Conservation (phyloP, 2,797 vertebrate species). For the Catharus ustulatus region DNA sequence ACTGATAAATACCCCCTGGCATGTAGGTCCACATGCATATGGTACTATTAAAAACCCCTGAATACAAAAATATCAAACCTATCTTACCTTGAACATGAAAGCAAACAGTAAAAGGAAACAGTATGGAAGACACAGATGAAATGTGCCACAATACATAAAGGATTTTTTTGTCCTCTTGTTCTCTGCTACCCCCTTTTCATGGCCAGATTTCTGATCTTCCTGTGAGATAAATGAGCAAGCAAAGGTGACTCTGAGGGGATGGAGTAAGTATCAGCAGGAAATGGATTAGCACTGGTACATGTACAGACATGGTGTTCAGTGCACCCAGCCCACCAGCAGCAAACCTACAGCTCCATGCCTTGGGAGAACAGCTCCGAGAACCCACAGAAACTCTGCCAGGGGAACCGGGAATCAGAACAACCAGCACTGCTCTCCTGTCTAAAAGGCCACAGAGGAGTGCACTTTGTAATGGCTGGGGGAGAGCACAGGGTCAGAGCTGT, state of each 20-base stretch:
- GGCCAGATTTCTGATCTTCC: background rate
- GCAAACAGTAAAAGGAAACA: background rate
- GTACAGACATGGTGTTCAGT: background rate
- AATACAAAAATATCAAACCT: background rate
- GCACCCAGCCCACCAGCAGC: background rate
- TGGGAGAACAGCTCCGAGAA: background rate
- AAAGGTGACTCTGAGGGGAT: background rate
- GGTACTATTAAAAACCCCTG: background rate
- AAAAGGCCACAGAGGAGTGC: background rate
- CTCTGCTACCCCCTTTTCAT: background rate
- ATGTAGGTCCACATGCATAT: background rate
- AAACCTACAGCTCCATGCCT: background rate
- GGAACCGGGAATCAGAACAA: background rate
- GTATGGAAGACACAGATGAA: background rate
- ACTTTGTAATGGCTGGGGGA: background rate
- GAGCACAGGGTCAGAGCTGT: background rate
- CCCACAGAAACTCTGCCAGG: slow-evolving; percentile 1
- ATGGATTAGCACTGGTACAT: background rate
- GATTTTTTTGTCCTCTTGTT: background rate
- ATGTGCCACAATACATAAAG: accelerated
- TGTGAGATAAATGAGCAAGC: background rate
- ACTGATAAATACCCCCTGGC: background rate
- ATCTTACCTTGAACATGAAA: background rate
- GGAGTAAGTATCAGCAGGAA: background rate
- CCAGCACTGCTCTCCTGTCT: background rate